Conservation (phyloP, 2,888 invertebrate genomes). For the Standfussiana lucernea region DNA sequence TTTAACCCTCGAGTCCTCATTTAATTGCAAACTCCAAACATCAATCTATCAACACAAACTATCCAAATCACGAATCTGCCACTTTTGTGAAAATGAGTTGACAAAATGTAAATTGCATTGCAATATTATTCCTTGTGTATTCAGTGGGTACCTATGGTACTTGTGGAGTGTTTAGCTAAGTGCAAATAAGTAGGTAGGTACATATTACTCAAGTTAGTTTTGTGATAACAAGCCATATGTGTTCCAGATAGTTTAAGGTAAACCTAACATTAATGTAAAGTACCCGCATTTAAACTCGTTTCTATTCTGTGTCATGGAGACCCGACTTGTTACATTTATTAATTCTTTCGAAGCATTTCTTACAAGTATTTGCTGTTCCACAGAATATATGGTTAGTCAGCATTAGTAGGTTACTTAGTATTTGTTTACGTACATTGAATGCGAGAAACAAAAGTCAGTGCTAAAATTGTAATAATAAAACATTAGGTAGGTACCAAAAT, state of each 20-base stretch:
- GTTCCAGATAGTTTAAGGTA: conserved; percentile 75
- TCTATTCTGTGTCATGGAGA: conserved; percentile 87
- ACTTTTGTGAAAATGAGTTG: neutral
- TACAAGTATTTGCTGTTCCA: conserved; percentile 30
- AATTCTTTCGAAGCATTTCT: conserved; percentile 47
- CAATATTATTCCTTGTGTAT: no score
- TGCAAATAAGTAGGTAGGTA: conserved; percentile 16
- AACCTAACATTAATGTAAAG: conserved; percentile 69
- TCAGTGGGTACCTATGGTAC: neutral
- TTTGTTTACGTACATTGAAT: neutral
- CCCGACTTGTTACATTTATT: conserved; percentile 74
- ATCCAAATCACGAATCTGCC: no score
- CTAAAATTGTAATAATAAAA: no score
- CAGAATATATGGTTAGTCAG: conserved; percentile 31
- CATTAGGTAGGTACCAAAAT: neutral
- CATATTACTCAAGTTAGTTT: conserved; percentile 33
- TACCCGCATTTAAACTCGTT: conserved; percentile 80
- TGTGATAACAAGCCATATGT: conserved; percentile 75
- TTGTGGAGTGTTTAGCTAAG: conserved; percentile 12
- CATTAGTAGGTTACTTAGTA: conserved; percentile 11
- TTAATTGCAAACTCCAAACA: no score
- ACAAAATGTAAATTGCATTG: neutral
- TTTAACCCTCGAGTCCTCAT: no score
- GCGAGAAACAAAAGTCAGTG: neutral
- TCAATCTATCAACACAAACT: no score